Percentiles rank a stretch among this genome's conserved stretches.
These are phyloP conservation scores for Clusia tigrina DNA, from an alignment of 2,888 invertebrate genomes.

Conservation along the genomic window DNA sequence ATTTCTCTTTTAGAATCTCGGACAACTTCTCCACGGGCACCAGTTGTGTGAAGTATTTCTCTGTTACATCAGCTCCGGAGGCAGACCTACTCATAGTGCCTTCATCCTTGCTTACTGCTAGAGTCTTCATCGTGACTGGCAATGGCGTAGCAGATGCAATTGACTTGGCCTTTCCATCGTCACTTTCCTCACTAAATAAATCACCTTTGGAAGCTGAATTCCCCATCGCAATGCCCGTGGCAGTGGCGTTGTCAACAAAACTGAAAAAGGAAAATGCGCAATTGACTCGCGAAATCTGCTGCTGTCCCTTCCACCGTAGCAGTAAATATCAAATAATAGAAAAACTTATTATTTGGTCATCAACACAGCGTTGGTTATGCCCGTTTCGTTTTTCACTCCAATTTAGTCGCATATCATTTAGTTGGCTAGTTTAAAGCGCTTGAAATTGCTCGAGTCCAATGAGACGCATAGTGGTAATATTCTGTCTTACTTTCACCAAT, in stretches of 20 bases:
- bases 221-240: constrained; percentile 43
- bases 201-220: constrained; percentile 53
- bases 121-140: not conserved
- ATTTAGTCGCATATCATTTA: too few species aligned
- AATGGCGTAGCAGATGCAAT: constrained; percentile 21
- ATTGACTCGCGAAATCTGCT: constrained; percentile 47
- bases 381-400: too few species aligned
- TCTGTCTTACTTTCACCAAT: too few species aligned
- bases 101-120: not conserved
- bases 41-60: constrained; percentile 71
- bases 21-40: constrained; percentile 79
- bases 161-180: constrained; percentile 35
- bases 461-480: too few species aligned
- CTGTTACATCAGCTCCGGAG: constrained; percentile 74
- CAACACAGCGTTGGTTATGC: too few species aligned
- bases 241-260: constrained; percentile 9
- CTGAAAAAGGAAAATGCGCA: constrained; percentile 44
- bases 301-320: constrained; percentile 31
- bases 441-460: too few species aligned
- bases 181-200: constrained; percentile 41
- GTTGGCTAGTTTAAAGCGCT: too few species aligned
- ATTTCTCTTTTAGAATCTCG: constrained; percentile 76
- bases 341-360: too few species aligned
- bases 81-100: constrained; percentile 68
- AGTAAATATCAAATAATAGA: constrained; percentile 37